A percentile compares a stretch with the other conserved stretches of the same genome.
Evolutionary conservation across 2,797 vertebrate genomes (phyloP).

Genomic region (Numenius phaeopus): DNA sequence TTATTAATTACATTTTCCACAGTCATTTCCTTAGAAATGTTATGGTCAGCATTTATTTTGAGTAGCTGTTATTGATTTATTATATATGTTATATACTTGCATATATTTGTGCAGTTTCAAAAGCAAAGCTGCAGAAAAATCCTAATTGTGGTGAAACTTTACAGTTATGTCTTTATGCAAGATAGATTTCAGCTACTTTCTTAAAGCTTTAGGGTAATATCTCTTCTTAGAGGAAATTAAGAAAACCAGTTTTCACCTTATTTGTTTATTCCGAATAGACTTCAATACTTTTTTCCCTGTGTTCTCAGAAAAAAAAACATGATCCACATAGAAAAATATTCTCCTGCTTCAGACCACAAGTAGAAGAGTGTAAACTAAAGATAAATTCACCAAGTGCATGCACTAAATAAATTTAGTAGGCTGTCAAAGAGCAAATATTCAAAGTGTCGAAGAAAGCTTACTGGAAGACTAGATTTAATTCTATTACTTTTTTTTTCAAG

Average conservation of each 20-base stretch:
- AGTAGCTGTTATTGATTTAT: not conserved
- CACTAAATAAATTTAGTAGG: not conserved
- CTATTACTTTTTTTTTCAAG: not conserved
- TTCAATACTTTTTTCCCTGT: not conserved
- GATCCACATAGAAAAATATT: not conserved
- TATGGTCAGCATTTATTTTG: not conserved
- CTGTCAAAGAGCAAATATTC: not conserved
- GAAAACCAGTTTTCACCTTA: not conserved
- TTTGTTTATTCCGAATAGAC: not conserved
- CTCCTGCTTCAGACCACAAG: not conserved
- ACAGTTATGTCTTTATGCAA: not conserved
- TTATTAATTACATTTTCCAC: not conserved
- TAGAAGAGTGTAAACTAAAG: not conserved
- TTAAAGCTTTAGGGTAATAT: not conserved
- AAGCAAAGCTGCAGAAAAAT: not conserved
- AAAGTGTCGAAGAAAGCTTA: not conserved
- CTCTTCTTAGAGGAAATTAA: not conserved
- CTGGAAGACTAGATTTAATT: not conserved
- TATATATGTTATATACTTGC: not conserved
- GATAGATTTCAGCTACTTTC: not conserved
- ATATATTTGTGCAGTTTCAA: not conserved
- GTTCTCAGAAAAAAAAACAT: not conserved
- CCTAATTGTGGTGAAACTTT: not conserved
- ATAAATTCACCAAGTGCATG: not conserved
- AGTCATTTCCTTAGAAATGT: not conserved